These are phyloP conservation scores for Chelon auratus DNA, from an alignment of 2,797 vertebrate genomes.

Conservation along the genomic window DNA sequence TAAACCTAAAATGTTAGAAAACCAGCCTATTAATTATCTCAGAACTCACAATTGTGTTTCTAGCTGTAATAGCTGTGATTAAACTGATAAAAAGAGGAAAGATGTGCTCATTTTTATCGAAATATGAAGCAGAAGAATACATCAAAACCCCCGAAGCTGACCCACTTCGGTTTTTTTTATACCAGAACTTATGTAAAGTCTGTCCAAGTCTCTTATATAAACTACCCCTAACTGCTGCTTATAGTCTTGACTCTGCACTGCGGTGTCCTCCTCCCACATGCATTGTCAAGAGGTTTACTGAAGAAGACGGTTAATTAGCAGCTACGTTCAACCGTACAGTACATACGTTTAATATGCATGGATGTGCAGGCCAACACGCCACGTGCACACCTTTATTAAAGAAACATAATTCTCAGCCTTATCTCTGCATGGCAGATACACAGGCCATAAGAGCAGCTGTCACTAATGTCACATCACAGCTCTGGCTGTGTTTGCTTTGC, in stretches of 20 bases:
- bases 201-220: neutral
- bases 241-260: constrained; percentile 7
- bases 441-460: constrained; percentile 42
- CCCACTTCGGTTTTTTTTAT: neutral
- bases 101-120: too few relatives aligned
- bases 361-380: constrained; percentile 67
- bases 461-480: constrained; percentile 48
- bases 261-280: constrained; percentile 17
- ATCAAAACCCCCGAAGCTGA: neutral
- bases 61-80: too few relatives aligned
- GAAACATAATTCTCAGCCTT: constrained; percentile 83
- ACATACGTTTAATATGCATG: constrained; percentile 57
- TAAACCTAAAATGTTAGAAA: neutral
- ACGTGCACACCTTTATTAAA: constrained; percentile 73
- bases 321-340: constrained; percentile 51
- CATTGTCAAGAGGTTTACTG: constrained; percentile 50
- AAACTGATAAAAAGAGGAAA: constrained; percentile 17
- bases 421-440: constrained; percentile 55
- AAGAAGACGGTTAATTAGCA: constrained; percentile 86
- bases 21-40: neutral
- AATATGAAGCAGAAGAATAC: neutral
- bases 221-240: constrained; percentile 2
- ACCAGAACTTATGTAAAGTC: neutral
- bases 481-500: constrained; percentile 80
- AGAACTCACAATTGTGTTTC: too few relatives aligned